These are phyloP conservation scores for Polydrusus pterygomalis DNA, from an alignment of 2,888 invertebrate species.

Conservation along the genomic window DNA sequence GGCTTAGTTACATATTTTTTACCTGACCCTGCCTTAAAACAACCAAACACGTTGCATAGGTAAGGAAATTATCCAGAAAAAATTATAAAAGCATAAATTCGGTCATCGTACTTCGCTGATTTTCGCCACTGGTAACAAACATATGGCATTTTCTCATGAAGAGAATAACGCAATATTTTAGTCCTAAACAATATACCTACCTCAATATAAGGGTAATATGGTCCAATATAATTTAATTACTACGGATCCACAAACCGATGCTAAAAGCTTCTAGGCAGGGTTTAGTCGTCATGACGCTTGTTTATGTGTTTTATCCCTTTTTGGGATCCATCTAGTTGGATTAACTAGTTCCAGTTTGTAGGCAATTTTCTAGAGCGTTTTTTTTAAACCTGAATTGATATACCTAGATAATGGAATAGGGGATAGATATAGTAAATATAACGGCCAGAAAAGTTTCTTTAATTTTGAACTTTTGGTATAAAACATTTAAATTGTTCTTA, in stretches of 20 bases:
- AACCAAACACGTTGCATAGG: no score
- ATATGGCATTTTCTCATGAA: neutral
- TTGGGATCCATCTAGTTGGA: neutral
- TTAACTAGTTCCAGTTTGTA: no score
- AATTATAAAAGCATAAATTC: neutral
- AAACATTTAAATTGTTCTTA: no score
- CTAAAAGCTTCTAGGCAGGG: neutral
- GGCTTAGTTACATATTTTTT: no score
- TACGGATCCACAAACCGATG: slow-evolving; percentile 2
- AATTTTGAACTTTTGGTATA: no score
- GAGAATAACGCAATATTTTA: neutral
- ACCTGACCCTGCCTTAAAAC: no score
- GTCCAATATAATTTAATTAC: slow-evolving; percentile 17
- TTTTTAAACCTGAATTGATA: no score
- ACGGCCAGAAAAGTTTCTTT: no score
- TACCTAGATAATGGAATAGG: no score
- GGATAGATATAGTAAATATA: no score
- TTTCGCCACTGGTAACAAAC: neutral
- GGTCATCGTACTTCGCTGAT: neutral
- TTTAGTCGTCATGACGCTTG: neutral
- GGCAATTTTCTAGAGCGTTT: no score
- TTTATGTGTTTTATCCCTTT: neutral
- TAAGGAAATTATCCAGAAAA: no score
- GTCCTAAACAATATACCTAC: neutral
- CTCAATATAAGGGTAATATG: neutral